Evolutionary conservation across 2,113 vertebrate genomes (phyloP).

Genomic region (Cervus canadensis): DNA sequence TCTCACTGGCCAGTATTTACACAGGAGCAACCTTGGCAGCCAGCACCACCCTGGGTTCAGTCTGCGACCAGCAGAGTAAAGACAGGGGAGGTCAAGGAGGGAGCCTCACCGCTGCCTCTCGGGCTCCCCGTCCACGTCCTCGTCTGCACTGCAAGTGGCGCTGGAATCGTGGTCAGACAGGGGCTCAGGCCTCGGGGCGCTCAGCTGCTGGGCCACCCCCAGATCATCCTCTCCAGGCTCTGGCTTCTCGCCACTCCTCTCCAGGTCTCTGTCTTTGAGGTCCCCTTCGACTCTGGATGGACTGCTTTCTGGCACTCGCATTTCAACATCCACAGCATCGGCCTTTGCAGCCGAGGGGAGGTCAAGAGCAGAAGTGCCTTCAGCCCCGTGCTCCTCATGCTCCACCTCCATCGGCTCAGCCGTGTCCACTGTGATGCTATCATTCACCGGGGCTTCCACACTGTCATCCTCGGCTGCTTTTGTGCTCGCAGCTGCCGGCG

Average conservation of each 20-base stretch:
- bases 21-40: not conserved
- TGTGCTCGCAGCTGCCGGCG: constrained; percentile 65
- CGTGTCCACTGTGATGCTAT: constrained; percentile 85
- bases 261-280: constrained; percentile 87
- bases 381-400: constrained; percentile 76
- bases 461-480: constrained; percentile 84
- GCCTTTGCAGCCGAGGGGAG: constrained; percentile 86
- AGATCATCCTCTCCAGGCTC: constrained; percentile 81
- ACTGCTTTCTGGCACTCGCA: constrained; percentile 84
- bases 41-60: not conserved
- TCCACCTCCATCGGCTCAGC: constrained; percentile 84
- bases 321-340: constrained; percentile 88
- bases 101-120: constrained; percentile 89
- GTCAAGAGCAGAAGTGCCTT: constrained; percentile 78
- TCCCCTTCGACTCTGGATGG: constrained; percentile 91
- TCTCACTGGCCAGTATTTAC: not conserved
- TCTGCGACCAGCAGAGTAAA: not conserved
- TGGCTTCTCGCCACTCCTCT: constrained; percentile 82
- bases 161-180: constrained; percentile 97
- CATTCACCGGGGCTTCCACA: constrained; percentile 84
- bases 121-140: constrained; percentile 94
- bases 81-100: not conserved
- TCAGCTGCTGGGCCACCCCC: constrained; percentile 65
- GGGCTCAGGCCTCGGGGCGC: constrained; percentile 74
- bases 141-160: constrained; percentile 98